Evolutionary conservation across 2,113 vertebrate genomes (phyloP).

Genomic region (Proteles cristata): DNA sequence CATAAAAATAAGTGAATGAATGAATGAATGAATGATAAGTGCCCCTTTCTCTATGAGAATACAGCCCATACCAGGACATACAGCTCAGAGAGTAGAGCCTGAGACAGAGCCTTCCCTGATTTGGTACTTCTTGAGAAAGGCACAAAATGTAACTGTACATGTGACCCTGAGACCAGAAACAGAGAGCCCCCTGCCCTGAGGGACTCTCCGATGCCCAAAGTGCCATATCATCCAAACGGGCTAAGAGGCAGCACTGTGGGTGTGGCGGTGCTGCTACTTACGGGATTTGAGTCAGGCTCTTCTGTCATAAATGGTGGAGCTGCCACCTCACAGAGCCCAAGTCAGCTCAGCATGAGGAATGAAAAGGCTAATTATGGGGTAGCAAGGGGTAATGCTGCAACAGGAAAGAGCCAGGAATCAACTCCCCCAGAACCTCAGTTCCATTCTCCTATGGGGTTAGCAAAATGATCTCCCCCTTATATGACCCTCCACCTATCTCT

Average conservation of each 20-base stretch:
- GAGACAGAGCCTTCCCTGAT: neutral
- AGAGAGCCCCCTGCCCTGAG: neutral
- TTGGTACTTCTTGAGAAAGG: neutral
- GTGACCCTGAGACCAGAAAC: constrained; percentile 9
- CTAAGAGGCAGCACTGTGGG: neutral
- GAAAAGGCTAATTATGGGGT: constrained; percentile 3
- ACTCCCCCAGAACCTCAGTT: neutral
- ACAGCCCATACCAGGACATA: neutral
- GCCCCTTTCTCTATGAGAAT: neutral
- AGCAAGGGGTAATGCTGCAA: neutral
- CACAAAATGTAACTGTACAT: neutral
- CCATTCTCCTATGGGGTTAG: neutral
- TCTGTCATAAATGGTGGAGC: neutral
- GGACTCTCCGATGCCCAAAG: neutral
- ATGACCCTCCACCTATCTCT: neutral
- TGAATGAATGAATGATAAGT: neutral
- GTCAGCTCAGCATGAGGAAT: constrained; percentile 6
- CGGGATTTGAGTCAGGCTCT: constrained; percentile 1
- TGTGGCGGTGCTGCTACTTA: neutral
- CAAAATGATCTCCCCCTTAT: neutral
- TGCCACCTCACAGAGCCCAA: constrained; percentile 1
- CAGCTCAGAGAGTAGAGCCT: neutral
- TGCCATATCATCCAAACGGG: neutral
- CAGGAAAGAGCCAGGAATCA: neutral
- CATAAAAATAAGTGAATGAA: neutral